These are phyloP conservation scores for Liodrosophila aerea DNA, from an alignment of 2,888 invertebrate genomes.

Conservation along the genomic window DNA sequence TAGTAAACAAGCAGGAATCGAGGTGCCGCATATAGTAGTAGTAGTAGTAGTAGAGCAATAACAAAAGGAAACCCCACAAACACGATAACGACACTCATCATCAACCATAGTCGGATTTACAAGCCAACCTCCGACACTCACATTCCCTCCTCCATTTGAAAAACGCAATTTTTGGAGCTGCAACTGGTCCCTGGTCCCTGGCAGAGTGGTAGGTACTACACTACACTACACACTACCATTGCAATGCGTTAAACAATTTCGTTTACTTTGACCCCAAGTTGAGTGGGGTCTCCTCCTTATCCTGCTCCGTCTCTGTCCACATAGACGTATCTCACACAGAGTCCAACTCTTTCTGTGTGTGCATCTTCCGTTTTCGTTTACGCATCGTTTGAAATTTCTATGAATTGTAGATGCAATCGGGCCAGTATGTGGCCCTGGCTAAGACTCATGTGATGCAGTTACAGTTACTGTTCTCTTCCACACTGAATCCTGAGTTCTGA, in stretches of 20 bases:
- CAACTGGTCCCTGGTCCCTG: slow-evolving; percentile 31
- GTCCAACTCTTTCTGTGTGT: slow-evolving; percentile 31
- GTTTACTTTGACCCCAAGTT: slow-evolving; percentile 51
- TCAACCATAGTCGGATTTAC: slow-evolving; percentile 75
- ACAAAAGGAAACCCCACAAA: slow-evolving; percentile 69
- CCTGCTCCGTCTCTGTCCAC: slow-evolving; percentile 1
- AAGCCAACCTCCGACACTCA: slow-evolving; percentile 10
- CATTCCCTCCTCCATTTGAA: slow-evolving; percentile 49
- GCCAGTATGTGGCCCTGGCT: slow-evolving; percentile 63
- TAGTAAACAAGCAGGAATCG: not conserved
- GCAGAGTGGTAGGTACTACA: slow-evolving; percentile 1
- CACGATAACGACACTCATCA: slow-evolving; percentile 79
- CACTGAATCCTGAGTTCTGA: too few species aligned
- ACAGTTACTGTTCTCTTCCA: slow-evolving; percentile 23
- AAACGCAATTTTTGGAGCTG: slow-evolving; percentile 66
- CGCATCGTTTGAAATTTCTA: slow-evolving; percentile 79
- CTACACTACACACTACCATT: slow-evolving; percentile 31
- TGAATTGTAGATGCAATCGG: slow-evolving; percentile 82
- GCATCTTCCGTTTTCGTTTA: slow-evolving; percentile 79
- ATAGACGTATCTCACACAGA: too few species aligned
- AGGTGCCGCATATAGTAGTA: not conserved
- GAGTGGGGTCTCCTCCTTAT: slow-evolving; percentile 30
- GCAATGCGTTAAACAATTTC: slow-evolving; percentile 64
- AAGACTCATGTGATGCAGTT: slow-evolving; percentile 74
- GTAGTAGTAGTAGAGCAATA: too few species aligned